Percentiles rank a stretch among this genome's conserved stretches.
Evolutionary conservation across 2,113 vertebrate species (phyloP).

Genomic region (Salvator merianae): DNA sequence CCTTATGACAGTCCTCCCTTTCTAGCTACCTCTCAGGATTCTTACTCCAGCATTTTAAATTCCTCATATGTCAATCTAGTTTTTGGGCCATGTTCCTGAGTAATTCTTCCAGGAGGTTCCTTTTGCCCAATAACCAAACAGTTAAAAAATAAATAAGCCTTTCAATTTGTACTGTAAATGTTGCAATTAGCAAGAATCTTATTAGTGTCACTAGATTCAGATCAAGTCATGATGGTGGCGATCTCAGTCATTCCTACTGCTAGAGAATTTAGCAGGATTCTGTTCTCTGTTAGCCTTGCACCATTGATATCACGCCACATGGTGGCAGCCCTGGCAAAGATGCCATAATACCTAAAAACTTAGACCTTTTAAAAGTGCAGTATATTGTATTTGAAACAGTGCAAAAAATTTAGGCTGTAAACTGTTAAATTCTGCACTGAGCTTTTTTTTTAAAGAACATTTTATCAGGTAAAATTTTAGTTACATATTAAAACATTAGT

Average conservation of each 20-base stretch:
- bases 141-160: background rate
- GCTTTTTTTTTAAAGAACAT: background rate
- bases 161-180: background rate
- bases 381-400: background rate
- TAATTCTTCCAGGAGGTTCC: background rate
- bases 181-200: no score
- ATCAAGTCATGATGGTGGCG: background rate
- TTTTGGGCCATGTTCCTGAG: background rate
- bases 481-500: no score
- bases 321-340: slow-evolving; percentile 38
- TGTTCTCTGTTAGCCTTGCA: background rate
- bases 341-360: background rate
- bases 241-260: background rate
- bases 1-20: background rate
- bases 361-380: background rate
- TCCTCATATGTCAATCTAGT: background rate
- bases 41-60: background rate
- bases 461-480: background rate
- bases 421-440: background rate
- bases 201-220: no score
- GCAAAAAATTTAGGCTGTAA: background rate
- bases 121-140: background rate
- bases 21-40: background rate
- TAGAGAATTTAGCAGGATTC: no score
- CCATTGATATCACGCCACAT: background rate